Evolutionary conservation across 2,888 invertebrate genomes (phyloP).

Genomic region (Perdita meconis): DNA sequence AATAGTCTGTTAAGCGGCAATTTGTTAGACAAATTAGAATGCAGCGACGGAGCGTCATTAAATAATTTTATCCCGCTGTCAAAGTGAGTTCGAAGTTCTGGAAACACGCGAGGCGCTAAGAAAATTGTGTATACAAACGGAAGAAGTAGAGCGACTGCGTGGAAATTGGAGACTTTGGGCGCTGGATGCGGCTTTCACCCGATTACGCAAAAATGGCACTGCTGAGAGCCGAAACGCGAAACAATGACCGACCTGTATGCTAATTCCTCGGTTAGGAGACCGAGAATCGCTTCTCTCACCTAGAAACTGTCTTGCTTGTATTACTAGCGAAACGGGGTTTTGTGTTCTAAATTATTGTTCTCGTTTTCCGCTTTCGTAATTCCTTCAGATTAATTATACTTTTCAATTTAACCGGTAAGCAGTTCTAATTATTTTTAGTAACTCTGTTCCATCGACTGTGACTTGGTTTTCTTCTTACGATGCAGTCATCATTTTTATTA

Average conservation of each 20-base stretch:
- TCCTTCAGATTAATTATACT: not conserved
- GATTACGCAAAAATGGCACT: slow-evolving; percentile 67
- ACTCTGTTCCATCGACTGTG: not conserved
- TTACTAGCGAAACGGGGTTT: slow-evolving; percentile 11
- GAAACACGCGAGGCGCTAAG: slow-evolving; percentile 6
- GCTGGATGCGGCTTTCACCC: slow-evolving; percentile 72
- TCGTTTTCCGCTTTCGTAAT: not conserved
- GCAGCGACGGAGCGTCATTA: not conserved
- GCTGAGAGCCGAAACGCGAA: slow-evolving; percentile 31
- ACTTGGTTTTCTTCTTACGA: not conserved
- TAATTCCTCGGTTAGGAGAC: slow-evolving; percentile 33
- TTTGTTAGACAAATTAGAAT: not conserved
- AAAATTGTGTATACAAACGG: slow-evolving; percentile 31
- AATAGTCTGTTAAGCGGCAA: slow-evolving; percentile 1
- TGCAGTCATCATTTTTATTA: no score
- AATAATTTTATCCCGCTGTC: slow-evolving; percentile 5
- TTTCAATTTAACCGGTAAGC: not conserved
- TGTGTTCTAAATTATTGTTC: slow-evolving; percentile 7
- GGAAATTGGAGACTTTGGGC: slow-evolving; percentile 63
- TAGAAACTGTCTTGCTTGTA: not conserved
- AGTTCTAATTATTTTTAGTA: not conserved
- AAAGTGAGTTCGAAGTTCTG: not conserved
- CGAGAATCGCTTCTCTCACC: slow-evolving; percentile 33
- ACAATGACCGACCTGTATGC: slow-evolving; percentile 62
- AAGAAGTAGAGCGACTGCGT: slow-evolving; percentile 60